Base-by-base conservation (phyloP, 1,140 invertebrate species). In the Thaumetopoea pityocampa region DNA sequence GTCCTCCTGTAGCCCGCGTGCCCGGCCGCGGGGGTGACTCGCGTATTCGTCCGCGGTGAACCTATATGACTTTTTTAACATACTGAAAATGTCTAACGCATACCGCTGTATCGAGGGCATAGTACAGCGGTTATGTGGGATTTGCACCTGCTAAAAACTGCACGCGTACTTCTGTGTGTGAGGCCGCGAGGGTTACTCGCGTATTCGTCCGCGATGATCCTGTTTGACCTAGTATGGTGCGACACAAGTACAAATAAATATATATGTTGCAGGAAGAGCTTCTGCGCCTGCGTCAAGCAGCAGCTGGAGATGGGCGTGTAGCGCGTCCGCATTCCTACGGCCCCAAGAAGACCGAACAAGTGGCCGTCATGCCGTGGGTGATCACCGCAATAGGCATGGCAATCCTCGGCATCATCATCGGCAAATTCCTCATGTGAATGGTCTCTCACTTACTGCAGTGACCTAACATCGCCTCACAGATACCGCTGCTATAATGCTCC, bases 351-450 rank as follows among this genome's bases (percentile, higher is more conserved):
- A 58, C 46, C 7, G 64, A 62, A 22, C 87, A 87, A 56, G 67
- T 73, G 20, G 67, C 84, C 52, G 57, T 87, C 37, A 67, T 87
- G 49, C 81, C 86, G 38, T 88, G 85, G 77, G 66, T 88, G 26
- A 83, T 77, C 38, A 74, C 83, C 49, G 83, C 87, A 15, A 54
- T 89, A 48, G 85, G 67, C 51, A 86, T 87, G 71, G 86, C 87
- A 14, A 53, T 88, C 18, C 65, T 88, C 44, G 87, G 87, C 40
- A 83, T 88, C 50, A 76, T 88, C 51, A 76, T 88, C 57, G 88
- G 87, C 57, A 89, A 89, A 68, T 88, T 85, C 74, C 51, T 88
- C 70, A 87, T 89, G 79, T 88, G 86, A 88, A 87, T 68, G 54
- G 35, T 32, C 46, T 14, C 24, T 10, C 17, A 44, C 5, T 6